phyloP scores from a whole-genome alignment of 2,113 vertebrate genomes.

The Gadus chalcogrammus region DNA sequence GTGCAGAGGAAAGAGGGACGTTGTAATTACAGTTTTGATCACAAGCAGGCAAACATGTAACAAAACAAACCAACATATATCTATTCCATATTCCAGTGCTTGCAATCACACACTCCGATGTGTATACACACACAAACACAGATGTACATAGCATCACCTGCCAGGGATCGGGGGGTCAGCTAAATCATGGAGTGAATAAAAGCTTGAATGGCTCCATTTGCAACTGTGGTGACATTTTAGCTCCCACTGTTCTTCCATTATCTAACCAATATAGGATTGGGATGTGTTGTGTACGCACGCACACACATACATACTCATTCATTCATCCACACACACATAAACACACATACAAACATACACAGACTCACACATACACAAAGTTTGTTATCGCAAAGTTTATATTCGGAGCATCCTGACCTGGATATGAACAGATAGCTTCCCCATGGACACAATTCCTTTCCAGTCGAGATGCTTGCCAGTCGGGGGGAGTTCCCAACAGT shows the following conservation, averaged over 20 bases:
- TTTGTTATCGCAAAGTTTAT: neutral
- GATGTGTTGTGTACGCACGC: neutral
- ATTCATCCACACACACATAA: too few species aligned
- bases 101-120: neutral
- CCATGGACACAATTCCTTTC: constrained; percentile 5
- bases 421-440: constrained; percentile 9
- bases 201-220: constrained; percentile 20
- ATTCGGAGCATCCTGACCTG: constrained; percentile 24
- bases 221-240: constrained; percentile 47
- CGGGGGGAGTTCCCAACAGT: neutral
- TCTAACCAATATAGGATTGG: constrained; percentile 16
- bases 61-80: neutral
- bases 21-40: neutral
- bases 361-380: neutral
- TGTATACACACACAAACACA: neutral
- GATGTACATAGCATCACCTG: constrained; percentile 13
- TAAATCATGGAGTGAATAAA: constrained; percentile 30
- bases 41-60: neutral
- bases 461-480: neutral
- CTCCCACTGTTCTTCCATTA: constrained; percentile 46
- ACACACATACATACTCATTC: neutral
- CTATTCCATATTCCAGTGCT: too few species aligned
- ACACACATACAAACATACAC: neutral
- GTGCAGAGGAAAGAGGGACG: neutral
- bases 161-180: constrained; percentile 33